A percentile compares a stretch with the other conserved stretches of the same genome.
These are phyloP conservation scores for Pyrocephalus nanus DNA, from an alignment of 2,797 vertebrate genomes.

Conservation along the genomic window DNA sequence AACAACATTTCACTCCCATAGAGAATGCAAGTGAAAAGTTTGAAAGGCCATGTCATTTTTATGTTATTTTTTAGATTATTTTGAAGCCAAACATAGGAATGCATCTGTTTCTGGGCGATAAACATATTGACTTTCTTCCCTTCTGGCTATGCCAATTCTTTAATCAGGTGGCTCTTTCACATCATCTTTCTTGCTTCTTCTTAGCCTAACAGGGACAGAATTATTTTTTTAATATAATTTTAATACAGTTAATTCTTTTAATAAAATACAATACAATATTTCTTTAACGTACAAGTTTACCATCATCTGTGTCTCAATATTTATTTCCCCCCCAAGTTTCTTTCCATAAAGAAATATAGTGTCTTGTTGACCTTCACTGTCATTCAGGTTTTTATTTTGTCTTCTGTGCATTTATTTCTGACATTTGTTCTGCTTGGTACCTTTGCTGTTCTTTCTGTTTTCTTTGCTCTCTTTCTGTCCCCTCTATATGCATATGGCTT, in stretches of 20 bases:
- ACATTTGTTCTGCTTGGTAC: neutral
- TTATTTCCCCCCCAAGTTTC: neutral
- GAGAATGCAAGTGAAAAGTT: neutral
- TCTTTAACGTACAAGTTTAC: neutral
- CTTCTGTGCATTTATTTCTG: neutral
- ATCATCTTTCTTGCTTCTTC: neutral
- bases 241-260: neutral
- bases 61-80: neutral
- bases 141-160: neutral
- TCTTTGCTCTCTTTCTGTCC: neutral
- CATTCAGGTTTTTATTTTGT: neutral
- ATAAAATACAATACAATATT: neutral
- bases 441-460: neutral
- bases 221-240: neutral
- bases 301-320: neutral
- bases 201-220: neutral
- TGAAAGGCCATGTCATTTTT: neutral
- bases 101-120: neutral
- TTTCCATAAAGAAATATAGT: neutral
- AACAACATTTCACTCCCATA: neutral
- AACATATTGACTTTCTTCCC: neutral
- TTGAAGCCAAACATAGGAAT: neutral
- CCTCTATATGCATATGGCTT: neutral
- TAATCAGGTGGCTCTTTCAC: neutral
- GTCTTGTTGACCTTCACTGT: neutral